Evolutionary conservation across 2,888 invertebrate genomes (phyloP), one percentile per base, ranked within the genome.

Genomic region (Platycheirus albimanus): DNA sequence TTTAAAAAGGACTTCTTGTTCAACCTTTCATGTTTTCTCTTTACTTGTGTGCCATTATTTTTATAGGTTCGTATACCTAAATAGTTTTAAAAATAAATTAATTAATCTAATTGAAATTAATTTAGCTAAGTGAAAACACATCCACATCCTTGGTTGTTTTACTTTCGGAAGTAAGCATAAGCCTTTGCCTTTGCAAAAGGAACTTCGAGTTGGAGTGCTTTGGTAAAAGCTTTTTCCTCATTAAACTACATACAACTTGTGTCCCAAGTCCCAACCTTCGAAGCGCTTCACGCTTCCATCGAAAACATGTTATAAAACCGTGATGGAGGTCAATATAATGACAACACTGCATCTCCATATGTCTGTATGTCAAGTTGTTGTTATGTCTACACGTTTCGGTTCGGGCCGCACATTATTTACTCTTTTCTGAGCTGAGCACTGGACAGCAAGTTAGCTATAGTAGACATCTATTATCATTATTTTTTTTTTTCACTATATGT

Each of bases 291-390:
- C 8, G 30, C 24, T 41, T 20, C 11, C 2, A 41, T 13, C 3
- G n/a, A 28, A 30, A 61, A 43, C 45, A 45, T 17, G 61, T 45
- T 61, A 33, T 10, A 61, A 45, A 61, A 61, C 45, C 30, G 75
- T 71, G 52, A 71, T 81, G 67, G 71, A 72, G 80, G 71, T 71
- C 70, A 79, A 76, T 74, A 76, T 79, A 70, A 66, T 71, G 64
- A 71, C 61, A 71, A 49, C 70, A 28, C 76, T 11, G 33, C 47
- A 67, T 54, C 41, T 61, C 47, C 61, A 36, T 41, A 30, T 15
- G 54, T 30, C 38, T 19, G 63, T 64, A 56, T 41, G 64, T 79
- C 67, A 49, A 54, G 41, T 80, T 51, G 38, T 70, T 80, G 64
- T 69, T 81, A 54, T 81, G 76, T 81, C 64, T 70, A 56, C 56